A percentile compares a stretch with the other conserved stretches of the same genome.
These are phyloP conservation scores for Dipus sagitta DNA, from an alignment of 2,797 vertebrate species.

Conservation along the genomic window DNA sequence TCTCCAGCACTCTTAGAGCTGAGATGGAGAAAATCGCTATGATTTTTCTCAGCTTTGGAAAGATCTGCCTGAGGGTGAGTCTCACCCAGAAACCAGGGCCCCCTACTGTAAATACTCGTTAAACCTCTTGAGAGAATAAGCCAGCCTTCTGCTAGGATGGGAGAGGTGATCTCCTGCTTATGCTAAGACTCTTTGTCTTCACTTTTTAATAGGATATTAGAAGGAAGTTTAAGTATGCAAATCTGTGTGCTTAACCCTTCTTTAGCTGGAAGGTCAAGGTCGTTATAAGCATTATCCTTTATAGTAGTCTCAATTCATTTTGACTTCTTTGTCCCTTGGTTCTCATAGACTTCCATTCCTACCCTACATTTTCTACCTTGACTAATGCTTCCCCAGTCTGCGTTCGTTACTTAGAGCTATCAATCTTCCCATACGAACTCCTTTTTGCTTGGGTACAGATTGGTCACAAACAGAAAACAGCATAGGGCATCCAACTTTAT, in stretches of 20 bases:
- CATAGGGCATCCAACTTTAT: neutral
- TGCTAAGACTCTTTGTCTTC: neutral
- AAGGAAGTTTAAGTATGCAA: neutral
- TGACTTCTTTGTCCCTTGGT: neutral
- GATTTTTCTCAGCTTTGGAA: neutral
- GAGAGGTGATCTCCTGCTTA: neutral
- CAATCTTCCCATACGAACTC: neutral
- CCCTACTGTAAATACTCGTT: neutral
- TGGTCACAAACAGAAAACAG: neutral
- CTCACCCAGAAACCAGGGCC: neutral
- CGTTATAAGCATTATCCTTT: neutral
- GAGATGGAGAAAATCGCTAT: neutral
- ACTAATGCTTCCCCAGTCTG: neutral
- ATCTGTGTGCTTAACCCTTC: neutral
- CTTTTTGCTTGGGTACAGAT: neutral
- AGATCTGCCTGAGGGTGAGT: neutral
- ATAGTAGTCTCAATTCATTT: neutral
- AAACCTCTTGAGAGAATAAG: slow-evolving; percentile 6
- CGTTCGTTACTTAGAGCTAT: neutral
- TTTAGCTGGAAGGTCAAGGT: neutral
- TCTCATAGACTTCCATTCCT: neutral
- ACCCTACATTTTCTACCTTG: neutral
- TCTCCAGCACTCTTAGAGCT: neutral
- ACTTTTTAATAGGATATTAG: slow-evolving; percentile 13
- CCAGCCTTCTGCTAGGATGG: neutral